Evolutionary conservation across 1,140 invertebrate genomes (phyloP).

Genomic region (Argopecten irradians): DNA sequence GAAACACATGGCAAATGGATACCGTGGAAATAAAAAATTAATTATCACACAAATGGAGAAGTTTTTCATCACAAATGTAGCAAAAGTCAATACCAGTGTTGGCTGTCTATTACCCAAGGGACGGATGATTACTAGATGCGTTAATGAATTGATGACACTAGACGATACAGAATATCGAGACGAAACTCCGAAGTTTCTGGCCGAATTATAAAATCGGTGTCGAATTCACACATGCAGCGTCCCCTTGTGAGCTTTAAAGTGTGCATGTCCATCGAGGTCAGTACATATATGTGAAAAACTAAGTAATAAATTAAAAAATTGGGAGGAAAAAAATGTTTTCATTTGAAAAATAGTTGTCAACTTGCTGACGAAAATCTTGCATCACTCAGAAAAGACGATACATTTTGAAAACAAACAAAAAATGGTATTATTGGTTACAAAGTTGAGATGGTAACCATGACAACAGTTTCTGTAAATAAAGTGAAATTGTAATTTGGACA

Average conservation of each 20-base stretch:
- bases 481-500: no score
- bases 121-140: neutral
- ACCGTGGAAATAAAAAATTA: neutral
- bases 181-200: neutral
- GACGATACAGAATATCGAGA: conserved; percentile 21
- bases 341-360: no score
- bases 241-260: neutral
- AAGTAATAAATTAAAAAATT: no score
- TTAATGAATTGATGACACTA: conserved; percentile 8
- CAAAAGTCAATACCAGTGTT: neutral
- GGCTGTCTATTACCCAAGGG: neutral
- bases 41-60: conserved; percentile 1
- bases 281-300: no score
- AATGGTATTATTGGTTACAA: no score
- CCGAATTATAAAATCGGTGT: neutral
- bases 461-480: no score
- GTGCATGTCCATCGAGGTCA: no score
- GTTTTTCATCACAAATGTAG: conserved; percentile 1
- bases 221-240: neutral
- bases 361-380: no score
- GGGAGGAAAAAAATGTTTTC: no score
- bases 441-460: no score
- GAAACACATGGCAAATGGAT: neutral
- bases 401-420: no score
- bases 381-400: no score